These are phyloP conservation scores for Leuciscus idus DNA, from an alignment of 2,113 vertebrate species.

Conservation along the genomic window DNA sequence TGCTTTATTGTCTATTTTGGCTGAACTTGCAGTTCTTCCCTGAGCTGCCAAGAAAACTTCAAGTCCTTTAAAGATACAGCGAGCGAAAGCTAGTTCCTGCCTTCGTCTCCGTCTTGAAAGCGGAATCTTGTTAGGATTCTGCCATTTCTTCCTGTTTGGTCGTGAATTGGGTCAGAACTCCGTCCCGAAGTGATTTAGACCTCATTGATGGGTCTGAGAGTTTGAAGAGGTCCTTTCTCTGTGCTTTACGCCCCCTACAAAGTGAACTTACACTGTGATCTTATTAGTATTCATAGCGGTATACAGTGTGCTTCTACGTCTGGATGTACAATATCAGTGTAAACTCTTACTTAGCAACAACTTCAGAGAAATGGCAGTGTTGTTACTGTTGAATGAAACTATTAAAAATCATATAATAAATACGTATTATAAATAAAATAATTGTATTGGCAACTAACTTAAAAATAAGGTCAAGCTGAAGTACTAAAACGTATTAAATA, in stretches of 20 bases:
- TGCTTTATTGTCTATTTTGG: conserved; percentile 95
- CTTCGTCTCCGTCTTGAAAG: conserved; percentile 78
- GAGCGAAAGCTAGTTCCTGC: conserved; percentile 81
- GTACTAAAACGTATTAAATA: neutral
- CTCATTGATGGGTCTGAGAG: conserved; percentile 15
- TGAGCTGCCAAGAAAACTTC: conserved; percentile 82
- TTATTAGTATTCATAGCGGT: neutral
- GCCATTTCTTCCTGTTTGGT: conserved; percentile 81
- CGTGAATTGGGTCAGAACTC: conserved; percentile 74
- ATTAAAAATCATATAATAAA: too few relatives aligned
- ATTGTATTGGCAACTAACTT: too few relatives aligned
- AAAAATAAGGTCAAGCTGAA: too few relatives aligned
- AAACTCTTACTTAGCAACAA: neutral
- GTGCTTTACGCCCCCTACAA: neutral
- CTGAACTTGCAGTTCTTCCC: conserved; percentile 85
- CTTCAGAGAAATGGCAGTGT: neutral
- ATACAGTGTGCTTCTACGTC: neutral
- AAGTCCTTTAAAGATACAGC: conserved; percentile 85
- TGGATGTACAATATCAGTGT: neutral
- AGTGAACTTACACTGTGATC: conserved; percentile 19
- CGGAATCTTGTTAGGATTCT: conserved; percentile 78
- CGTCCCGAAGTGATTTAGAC: conserved; percentile 57
- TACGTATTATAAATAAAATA: neutral
- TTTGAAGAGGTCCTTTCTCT: conserved; percentile 30
- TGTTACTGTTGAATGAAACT: neutral